Conservation (phyloP, 2,888 invertebrate genomes). For the Drosophila yooni region DNA sequence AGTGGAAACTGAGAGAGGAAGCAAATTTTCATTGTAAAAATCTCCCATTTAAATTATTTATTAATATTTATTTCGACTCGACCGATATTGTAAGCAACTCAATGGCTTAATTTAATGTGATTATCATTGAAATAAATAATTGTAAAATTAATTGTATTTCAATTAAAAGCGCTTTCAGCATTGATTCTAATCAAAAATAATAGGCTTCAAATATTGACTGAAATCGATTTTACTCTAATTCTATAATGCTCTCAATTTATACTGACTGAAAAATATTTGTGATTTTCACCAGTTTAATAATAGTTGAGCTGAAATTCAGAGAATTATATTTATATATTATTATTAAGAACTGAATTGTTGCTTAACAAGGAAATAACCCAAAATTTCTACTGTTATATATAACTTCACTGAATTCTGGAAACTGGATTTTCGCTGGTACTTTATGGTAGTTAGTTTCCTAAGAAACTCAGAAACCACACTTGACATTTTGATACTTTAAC, state of each 20-base stretch:
- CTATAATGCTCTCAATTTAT: background rate
- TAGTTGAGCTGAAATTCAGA: background rate
- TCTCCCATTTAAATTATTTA: conserved; percentile 5
- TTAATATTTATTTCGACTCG: conserved; percentile 7
- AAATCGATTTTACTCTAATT: background rate
- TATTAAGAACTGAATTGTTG: background rate
- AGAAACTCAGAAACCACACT: background rate
- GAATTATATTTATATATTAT: background rate
- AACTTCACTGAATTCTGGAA: background rate
- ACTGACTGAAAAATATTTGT: background rate
- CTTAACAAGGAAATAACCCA: background rate
- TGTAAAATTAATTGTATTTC: background rate
- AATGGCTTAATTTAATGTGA: background rate
- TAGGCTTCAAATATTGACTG: background rate
- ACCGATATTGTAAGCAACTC: background rate
- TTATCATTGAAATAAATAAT: background rate
- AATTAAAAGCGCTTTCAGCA: background rate
- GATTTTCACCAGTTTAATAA: background rate
- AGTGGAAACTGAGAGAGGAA: background rate
- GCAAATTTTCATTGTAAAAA: background rate
- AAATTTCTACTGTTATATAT: background rate
- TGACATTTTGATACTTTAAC: background rate
- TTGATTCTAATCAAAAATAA: background rate
- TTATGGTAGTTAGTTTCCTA: background rate
- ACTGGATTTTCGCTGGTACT: background rate